These are phyloP conservation scores for Propithecus coquereli DNA, from an alignment of 2,113 vertebrate species.

Conservation along the genomic window DNA sequence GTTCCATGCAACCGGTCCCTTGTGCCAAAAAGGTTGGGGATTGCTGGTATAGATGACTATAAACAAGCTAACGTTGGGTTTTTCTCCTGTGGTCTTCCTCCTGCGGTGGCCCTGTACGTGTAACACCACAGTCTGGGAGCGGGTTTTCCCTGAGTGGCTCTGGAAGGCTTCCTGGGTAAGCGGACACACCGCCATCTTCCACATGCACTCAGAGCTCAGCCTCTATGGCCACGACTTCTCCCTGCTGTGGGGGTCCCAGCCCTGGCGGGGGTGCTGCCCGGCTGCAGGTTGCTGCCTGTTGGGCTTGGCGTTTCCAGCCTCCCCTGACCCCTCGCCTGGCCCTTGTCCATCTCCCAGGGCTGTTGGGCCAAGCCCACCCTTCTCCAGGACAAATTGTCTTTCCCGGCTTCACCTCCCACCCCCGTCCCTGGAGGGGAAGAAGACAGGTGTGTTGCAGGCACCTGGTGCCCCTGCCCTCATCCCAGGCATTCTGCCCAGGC, in stretches of 20 bases:
- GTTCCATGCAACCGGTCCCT: too few species aligned
- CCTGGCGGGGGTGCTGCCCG: accelerated
- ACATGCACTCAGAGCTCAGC: accelerated
- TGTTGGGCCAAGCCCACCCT: accelerated
- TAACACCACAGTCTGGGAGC: accelerated
- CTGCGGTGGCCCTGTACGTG: accelerated
- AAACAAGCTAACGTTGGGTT: accelerated
- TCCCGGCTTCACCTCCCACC: neutral
- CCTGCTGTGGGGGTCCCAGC: neutral
- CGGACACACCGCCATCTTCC: accelerated
- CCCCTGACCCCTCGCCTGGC: accelerated
- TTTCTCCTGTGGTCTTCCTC: accelerated
- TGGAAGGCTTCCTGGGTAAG: neutral
- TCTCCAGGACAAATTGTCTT: neutral
- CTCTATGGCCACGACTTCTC: neutral
- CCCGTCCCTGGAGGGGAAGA: neutral
- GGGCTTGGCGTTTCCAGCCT: neutral
- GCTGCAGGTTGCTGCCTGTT: accelerated
- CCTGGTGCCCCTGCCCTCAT: accelerated
- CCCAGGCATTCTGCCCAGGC: accelerated
- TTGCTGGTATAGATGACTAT: neutral
- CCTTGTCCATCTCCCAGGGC: neutral
- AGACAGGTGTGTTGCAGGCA: accelerated
- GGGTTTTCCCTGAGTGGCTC: accelerated
- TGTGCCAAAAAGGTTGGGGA: too few species aligned